A percentile compares a stretch with the other conserved stretches of the same genome.
phyloP scores from a whole-genome alignment of 2,113 vertebrate genomes.

The Tursiops truncatus region DNA sequence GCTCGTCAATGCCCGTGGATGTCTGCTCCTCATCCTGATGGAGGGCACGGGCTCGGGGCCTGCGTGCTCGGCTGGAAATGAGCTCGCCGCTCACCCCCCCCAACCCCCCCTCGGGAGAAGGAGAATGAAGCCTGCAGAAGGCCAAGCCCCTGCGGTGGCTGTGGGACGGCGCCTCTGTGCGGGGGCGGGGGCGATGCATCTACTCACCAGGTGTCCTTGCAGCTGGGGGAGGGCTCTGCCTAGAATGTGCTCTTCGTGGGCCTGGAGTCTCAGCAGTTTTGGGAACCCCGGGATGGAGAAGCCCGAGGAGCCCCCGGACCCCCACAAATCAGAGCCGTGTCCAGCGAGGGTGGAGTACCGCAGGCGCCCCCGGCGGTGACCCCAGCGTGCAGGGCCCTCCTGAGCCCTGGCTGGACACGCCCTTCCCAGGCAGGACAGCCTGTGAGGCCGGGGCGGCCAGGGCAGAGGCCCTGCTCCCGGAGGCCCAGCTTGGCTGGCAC shows the following conservation, averaged over 20 bases:
- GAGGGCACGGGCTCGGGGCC: not conserved
- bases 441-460: not conserved
- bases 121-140: too few relatives aligned
- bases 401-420: fast-evolving
- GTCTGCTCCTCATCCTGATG: not conserved
- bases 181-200: too few relatives aligned
- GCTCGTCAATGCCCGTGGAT: too few relatives aligned
- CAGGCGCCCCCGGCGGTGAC: not conserved
- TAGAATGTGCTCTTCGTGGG: not conserved
- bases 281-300: not conserved
- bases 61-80: fast-evolving
- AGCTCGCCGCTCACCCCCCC: too few relatives aligned
- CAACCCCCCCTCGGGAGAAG: too few relatives aligned
- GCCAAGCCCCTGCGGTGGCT: fast-evolving
- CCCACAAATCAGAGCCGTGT: too few relatives aligned
- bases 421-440: not conserved
- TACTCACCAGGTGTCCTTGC: fast-evolving
- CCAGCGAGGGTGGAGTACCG: fast-evolving
- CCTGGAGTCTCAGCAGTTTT: not conserved
- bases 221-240: not conserved
- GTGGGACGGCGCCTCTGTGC: too few relatives aligned
- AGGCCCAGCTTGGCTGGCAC: fast-evolving
- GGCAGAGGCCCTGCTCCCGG: not conserved
- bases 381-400: conserved; percentile 79
- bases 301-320: not conserved